Conservation (phyloP, 2,888 invertebrate genomes). For the Epinotia brunnichana region DNA sequence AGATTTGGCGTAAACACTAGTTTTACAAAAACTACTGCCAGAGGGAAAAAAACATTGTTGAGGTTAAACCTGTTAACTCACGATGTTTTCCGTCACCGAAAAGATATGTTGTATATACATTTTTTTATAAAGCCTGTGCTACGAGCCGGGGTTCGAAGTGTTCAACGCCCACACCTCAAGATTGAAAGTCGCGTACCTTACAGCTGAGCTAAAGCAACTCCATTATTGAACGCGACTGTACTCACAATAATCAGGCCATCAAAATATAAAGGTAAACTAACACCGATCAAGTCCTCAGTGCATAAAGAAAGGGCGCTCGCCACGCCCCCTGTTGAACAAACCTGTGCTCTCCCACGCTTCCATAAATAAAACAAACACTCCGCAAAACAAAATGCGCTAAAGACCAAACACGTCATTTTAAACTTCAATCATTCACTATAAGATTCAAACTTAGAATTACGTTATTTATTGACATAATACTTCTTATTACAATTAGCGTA, state of each 20-base stretch:
- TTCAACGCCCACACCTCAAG: too few relatives aligned
- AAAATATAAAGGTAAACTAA: conserved; percentile 21
- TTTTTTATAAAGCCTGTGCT: too few relatives aligned
- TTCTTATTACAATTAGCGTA: background rate
- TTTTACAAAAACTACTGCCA: too few relatives aligned
- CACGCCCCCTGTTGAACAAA: conserved; percentile 34
- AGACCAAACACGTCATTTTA: background rate
- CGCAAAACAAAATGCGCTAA: conserved; percentile 15
- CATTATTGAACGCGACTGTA: conserved; percentile 3
- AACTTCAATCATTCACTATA: background rate
- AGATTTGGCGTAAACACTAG: too few relatives aligned
- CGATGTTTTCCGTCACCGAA: too few relatives aligned
- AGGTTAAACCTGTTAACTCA: too few relatives aligned
- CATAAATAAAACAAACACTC: conserved; percentile 31
- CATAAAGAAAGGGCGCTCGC: conserved; percentile 30
- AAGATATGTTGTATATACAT: too few relatives aligned
- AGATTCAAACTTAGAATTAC: background rate
- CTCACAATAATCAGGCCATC: conserved; percentile 17
- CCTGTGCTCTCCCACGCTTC: conserved; percentile 35
- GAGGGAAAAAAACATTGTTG: too few relatives aligned
- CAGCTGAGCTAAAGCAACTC: too few relatives aligned
- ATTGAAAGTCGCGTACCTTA: too few relatives aligned
- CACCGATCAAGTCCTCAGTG: conserved; percentile 21
- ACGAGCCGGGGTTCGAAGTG: too few relatives aligned
- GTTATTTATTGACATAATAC: too few relatives aligned